Evolutionary conservation across 1,140 invertebrate species (phyloP).

Genomic region (Zaprionus vittiger): DNA sequence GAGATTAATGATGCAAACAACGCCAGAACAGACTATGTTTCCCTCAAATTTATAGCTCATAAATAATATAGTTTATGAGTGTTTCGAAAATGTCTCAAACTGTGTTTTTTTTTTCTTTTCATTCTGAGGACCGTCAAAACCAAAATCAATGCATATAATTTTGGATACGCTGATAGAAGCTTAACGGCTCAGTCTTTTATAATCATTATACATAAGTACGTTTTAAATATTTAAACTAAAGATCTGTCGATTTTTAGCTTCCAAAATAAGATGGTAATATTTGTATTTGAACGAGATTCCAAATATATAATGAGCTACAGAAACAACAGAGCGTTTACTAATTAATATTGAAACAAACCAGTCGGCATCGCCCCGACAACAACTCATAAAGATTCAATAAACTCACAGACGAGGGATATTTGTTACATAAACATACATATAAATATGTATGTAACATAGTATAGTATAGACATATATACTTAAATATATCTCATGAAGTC

Average conservation of each 20-base stretch:
- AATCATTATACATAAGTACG: constrained; percentile 38
- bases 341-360: constrained; percentile 74
- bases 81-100: constrained; percentile 54
- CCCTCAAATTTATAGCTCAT: constrained; percentile 61
- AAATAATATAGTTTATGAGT: constrained; percentile 70
- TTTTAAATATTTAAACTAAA: constrained; percentile 59
- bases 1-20: constrained; percentile 4
- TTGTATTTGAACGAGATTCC: constrained; percentile 55
- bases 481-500: background rate
- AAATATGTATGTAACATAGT: background rate
- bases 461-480: background rate
- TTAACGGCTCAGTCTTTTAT: constrained; percentile 25
- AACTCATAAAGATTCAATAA: constrained; percentile 73
- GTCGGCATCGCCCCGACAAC: constrained; percentile 29
- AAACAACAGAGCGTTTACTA: constrained; percentile 52
- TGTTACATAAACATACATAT: background rate
- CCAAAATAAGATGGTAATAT: constrained; percentile 55
- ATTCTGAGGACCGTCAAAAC: constrained; percentile 32
- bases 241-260: constrained; percentile 33
- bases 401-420: constrained; percentile 19
- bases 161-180: constrained; percentile 1
- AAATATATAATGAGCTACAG: constrained; percentile 58
- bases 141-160: constrained; percentile 51
- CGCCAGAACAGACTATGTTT: constrained; percentile 24
- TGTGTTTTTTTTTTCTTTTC: background rate